A percentile compares a stretch with the other conserved stretches of the same genome.
These are phyloP conservation scores for Halichoerus grypus DNA, from an alignment of 2,113 vertebrate species.

Conservation along the genomic window DNA sequence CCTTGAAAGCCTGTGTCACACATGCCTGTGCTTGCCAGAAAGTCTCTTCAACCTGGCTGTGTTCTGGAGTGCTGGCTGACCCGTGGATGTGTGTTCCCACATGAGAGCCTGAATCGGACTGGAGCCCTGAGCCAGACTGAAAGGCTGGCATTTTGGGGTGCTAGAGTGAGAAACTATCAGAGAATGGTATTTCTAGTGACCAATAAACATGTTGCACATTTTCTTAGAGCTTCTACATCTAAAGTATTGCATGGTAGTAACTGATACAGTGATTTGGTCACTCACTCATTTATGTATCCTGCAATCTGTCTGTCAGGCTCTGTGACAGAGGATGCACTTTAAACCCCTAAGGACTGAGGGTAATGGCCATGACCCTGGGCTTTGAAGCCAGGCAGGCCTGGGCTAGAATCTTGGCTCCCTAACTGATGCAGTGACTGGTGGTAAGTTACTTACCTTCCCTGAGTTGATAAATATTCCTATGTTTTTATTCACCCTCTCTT, in stretches of 20 bases:
- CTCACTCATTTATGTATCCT: background rate
- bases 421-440: background rate
- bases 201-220: background rate
- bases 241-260: background rate
- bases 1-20: background rate
- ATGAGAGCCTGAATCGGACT: background rate
- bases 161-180: background rate
- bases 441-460: background rate
- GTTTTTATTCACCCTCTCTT: background rate
- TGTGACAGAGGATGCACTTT: background rate
- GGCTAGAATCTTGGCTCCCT: background rate
- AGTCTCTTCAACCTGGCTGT: background rate
- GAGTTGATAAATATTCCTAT: background rate
- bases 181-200: background rate
- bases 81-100: background rate
- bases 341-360: background rate
- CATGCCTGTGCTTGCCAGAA: background rate
- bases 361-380: background rate
- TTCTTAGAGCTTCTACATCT: background rate
- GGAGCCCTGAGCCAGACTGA: background rate
- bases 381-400: background rate
- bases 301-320: background rate
- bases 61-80: background rate
- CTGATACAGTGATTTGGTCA: background rate
- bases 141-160: background rate